phyloP scores from a whole-genome alignment of 2,797 vertebrate species.

The Cuniculus paca region DNA sequence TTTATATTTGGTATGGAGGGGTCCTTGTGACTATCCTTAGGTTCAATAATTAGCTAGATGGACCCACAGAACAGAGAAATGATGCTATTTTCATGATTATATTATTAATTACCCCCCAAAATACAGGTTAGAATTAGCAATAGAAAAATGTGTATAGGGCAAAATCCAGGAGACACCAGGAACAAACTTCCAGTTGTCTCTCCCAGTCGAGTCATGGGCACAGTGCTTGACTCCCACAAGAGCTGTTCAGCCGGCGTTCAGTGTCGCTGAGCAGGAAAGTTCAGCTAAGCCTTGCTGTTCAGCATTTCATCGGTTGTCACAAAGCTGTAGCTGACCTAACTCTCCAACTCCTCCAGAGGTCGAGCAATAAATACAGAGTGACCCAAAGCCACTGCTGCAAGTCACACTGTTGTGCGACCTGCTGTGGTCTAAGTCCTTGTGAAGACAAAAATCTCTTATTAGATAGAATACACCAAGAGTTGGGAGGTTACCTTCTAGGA shows the following conservation, averaged over 20 bases:
- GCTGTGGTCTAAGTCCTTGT: neutral
- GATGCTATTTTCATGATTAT: neutral
- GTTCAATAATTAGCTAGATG: neutral
- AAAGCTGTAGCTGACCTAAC: neutral
- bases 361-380: neutral
- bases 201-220: neutral
- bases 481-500: neutral
- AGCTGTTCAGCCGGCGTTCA: neutral
- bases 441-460: neutral
- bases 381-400: neutral
- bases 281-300: neutral
- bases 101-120: neutral
- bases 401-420: neutral
- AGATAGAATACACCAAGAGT: neutral
- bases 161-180: neutral
- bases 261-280: neutral
- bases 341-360: neutral
- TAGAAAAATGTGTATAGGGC: neutral
- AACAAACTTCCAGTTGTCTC: neutral
- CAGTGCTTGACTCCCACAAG: neutral
- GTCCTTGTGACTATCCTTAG: neutral
- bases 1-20: neutral
- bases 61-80: neutral
- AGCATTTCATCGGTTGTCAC: neutral
- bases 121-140: neutral